Base-by-base conservation (phyloP, 2,888 invertebrate genomes). In the Eupithecia insigniata region DNA sequence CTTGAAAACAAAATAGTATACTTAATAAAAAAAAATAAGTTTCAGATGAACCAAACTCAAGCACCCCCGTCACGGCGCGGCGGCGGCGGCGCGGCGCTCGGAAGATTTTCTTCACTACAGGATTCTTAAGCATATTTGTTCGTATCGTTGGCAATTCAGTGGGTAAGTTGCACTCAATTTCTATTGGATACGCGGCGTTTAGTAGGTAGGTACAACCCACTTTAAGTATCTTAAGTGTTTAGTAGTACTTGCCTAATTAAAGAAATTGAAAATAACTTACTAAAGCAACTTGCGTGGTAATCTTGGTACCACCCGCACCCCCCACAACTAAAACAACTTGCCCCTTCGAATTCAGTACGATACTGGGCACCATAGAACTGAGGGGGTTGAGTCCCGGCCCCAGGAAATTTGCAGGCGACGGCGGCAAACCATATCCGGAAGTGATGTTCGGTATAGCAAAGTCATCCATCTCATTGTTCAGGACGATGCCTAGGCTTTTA, bases 381-480 rank as follows among this genome's bases (percentile, higher is more conserved):
- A 98, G 92, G 0, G 99, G 98, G 55, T 97, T 95, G 84, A 98
- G 97, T 3, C 97, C 96, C 0, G 98, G 97, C 43, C 90, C 92
- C 66, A 99, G 96, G 86, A 96, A 97, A 92, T 99, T 99, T 1
- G 97, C 96, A 0, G 96, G 96, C 0, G 98, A 97, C 0, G 99
- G 97, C 0, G 97, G 97, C 64, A 98, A 88, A 1, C 96, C 96
- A 83, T 96, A 98, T 1, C 95, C 90, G 78, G 96, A 98, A 4
- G 93, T 88, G 8, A 95, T 92, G 72, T 95, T 90, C 0, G 97
- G 97, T 3, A 96, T 95, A 0, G 97, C 96, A 87, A 98, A 98
- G 87, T 98, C 98, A 82, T 98, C 97, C 98, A 98, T 98, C 84
- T 97, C 97, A 82, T 98, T 96, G 89, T 98, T 98, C 76, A 97